These are phyloP conservation scores for Pocillopora meandrina DNA, from an alignment of 92 coral and sea anemone genomes.

Conservation along the genomic window DNA sequence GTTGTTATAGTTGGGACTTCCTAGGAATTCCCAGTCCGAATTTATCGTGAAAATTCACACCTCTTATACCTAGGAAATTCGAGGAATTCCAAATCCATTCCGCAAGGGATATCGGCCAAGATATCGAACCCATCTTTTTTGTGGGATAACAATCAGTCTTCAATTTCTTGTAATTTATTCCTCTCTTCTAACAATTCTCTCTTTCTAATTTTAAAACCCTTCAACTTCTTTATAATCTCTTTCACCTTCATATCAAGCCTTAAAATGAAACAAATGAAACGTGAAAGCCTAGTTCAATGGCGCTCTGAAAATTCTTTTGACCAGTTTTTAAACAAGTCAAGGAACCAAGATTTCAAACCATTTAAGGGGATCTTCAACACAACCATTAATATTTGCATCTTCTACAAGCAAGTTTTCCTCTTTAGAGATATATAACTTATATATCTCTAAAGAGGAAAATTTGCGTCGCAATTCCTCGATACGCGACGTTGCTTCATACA, in stretches of 20 bases:
- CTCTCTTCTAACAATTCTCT: conserved; percentile 2
- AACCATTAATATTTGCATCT: neutral
- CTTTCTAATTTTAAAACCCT: conserved; percentile 59
- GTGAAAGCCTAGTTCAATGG: conserved; percentile 81
- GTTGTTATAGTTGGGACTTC: no score
- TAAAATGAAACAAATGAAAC: conserved; percentile 1
- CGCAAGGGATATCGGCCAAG: neutral
- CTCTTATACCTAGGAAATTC: no score
- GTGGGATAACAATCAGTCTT: neutral
- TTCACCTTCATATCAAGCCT: conserved; percentile 73
- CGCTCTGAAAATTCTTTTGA: conserved; percentile 74
- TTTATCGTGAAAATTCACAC: conserved; percentile 67
- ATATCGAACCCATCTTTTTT: neutral
- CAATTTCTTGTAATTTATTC: neutral
- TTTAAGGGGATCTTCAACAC: conserved; percentile 75
- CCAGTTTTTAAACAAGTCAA: conserved; percentile 70
- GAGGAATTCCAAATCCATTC: no score
- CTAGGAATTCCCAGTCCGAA: no score
- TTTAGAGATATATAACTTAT: conserved; percentile 31
- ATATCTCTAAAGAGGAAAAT: conserved; percentile 4
- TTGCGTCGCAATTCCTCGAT: conserved; percentile 31
- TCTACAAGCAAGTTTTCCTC: neutral
- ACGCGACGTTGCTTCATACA: conserved; percentile 20
- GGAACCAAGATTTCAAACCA: conserved; percentile 99
- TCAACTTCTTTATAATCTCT: conserved; percentile 54